Evolutionary conservation across 2,888 invertebrate genomes (phyloP), one percentile per base, ranked within the genome.

Genomic region (Junonia oenone): DNA sequence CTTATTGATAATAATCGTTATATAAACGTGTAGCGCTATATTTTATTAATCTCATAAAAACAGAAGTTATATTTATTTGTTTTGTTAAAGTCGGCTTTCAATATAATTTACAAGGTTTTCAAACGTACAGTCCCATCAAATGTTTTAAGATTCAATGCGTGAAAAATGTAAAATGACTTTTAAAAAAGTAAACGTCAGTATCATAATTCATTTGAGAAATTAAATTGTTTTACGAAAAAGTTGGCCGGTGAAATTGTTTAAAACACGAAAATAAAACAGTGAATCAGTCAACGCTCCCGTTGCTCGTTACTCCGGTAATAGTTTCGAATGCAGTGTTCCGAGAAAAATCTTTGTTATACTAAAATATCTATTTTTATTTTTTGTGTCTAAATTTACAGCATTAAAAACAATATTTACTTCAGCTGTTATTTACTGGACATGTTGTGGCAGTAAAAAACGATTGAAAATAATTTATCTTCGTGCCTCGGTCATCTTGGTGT

Each of bases 281-380:
- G 55, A 57, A 58, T 55, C 58, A 58, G 55, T 58, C 54, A 47
- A 26, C 58, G 48, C 48, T 58, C 43, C 55, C 48, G 48, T 55
- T 45, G 55, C 33, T 55, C 55, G 50, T 48, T 54, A 47, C 47
- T 54, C 53, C 51, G 47, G 58, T 55, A 58, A 55, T 58, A 55
- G 58, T 58, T 58, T 55, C 51, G 51, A 51, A 55, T 48, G 51
- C 45, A 45, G 47, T 51, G 55, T 58, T 58, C 55, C 51, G 55
- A 48, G 58, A 51, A 58, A 54, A 55, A 55, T 55, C 46, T 58
- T 55, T 58, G 51, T 58, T 55, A 37, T 48, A 48, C 8, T 17
- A 47, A 48, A 55, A 22, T 45, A 47, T n/a, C 33, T 40, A n/a
- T 43, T 13, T 43, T 26, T 38, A 38, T 38, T 43, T 26, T 43